These are phyloP conservation scores for Dunckerocampus dactyliophorus DNA, from an alignment of 2,113 vertebrate genomes.

Conservation along the genomic window DNA sequence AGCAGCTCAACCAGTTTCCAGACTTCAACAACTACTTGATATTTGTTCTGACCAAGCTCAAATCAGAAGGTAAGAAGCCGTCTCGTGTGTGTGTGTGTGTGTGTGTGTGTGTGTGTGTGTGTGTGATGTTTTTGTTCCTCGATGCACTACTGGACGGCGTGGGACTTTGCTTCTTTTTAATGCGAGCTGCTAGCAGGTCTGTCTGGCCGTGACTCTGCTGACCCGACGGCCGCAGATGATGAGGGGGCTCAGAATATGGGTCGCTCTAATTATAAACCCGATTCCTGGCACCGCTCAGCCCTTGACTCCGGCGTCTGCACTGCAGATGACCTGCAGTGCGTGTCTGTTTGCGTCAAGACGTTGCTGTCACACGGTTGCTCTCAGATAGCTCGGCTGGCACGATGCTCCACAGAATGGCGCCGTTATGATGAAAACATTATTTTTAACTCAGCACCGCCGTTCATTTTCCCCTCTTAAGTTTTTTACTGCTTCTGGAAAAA, in stretches of 20 bases:
- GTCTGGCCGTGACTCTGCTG: constrained; percentile 29
- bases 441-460: no score
- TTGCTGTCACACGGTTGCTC: constrained; percentile 6
- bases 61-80: constrained; percentile 90
- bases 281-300: constrained; percentile 48
- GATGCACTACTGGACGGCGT: not conserved
- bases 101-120: not conserved
- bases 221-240: constrained; percentile 46
- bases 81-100: not conserved
- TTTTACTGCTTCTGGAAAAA: no score
- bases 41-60: constrained; percentile 95
- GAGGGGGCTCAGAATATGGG: constrained; percentile 64
- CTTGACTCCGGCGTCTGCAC: constrained; percentile 44
- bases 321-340: constrained; percentile 35
- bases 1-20: constrained; percentile 97
- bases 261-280: constrained; percentile 70
- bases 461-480: no score
- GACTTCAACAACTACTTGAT: constrained; percentile 99
- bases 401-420: no score
- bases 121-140: not conserved
- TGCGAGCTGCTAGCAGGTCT: constrained; percentile 24
- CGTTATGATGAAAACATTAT: no score
- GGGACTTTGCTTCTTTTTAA: constrained; percentile 22
- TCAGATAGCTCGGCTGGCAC: no score
- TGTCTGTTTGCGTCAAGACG: constrained; percentile 47